phyloP scores from a whole-genome alignment of 1,140 invertebrate genomes.

The Caenorhabditis brenneri region DNA sequence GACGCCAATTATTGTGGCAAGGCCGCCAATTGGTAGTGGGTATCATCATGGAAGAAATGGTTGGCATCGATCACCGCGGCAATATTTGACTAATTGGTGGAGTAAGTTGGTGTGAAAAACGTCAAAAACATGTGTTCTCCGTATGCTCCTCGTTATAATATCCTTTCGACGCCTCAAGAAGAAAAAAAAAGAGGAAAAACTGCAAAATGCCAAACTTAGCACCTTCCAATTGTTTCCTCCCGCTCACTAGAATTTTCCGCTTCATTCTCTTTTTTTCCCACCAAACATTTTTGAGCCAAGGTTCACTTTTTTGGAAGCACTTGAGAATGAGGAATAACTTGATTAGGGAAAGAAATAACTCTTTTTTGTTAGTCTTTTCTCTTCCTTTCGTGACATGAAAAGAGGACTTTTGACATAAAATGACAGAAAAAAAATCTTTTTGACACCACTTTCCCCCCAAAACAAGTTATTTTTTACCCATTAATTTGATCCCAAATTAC shows the following conservation, averaged over 20 bases:
- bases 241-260: background rate
- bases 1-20: conserved; percentile 45
- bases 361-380: background rate
- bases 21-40: conserved; percentile 8
- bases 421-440: background rate
- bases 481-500: background rate
- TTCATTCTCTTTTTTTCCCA: background rate
- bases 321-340: background rate
- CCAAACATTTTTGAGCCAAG: background rate
- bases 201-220: background rate
- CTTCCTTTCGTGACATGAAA: too few relatives aligned
- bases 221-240: conserved; percentile 10
- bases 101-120: background rate
- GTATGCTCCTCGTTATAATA: background rate
- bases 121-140: background rate
- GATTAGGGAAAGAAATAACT: background rate
- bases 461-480: background rate
- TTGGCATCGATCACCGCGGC: background rate
- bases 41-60: background rate
- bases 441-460: background rate
- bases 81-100: conserved; percentile 27
- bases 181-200: background rate
- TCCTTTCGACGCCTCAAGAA: background rate
- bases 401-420: background rate
- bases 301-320: background rate